Base-by-base conservation (phyloP, 2,113 vertebrate genomes). In the Leptosomus discolor region DNA sequence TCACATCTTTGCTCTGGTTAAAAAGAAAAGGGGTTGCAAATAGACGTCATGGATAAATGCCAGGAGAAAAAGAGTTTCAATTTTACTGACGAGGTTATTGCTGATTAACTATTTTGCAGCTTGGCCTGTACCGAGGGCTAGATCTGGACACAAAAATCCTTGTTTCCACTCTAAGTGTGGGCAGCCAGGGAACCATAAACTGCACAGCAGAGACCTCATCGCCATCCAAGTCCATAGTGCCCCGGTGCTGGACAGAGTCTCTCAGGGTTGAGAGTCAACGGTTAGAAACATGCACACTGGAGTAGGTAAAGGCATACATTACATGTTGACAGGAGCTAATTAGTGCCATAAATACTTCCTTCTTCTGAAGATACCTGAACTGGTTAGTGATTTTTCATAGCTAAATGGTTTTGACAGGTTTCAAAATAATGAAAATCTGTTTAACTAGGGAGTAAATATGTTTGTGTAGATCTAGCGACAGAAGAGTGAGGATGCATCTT, bases 361-460 rank as follows among this genome's bases (percentile, higher is more conserved):
- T 78, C 73, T 88, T 36, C 91, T 61, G 85, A 94, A 94, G 85
- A 34, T 36, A 79, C 48, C 78, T 7, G 9, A 75, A 56, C 65
- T 60, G 43, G 45, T 67, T 63, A 85, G 64, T 92, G 91, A 92
- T 96, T 97, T 97, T 90, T 95, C 81, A 94, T 68, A 85, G 71
- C 57, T 94, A 92, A 97, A 84, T 60, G 50, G 65, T 83, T 97
- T 85, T 96, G 95, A 95, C 70, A 89, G 90, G 64, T 85, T 97
- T 43, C n/a, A 82, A 91, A 86, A 71, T 70, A 85, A 96, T 77
- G 77, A 45, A 96, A 96, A 57, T 36, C 24, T 87, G 45, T 54
- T 89, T 77, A 86, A 77, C 34, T n/a, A 39, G 67, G 64, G 60
- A 85, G 29, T 67, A 77, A 93, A 65, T 45, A 34, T 8, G 2